Evolutionary conservation across 2,797 vertebrate genomes (phyloP), one percentile per base, ranked within the genome.

Genomic region (Malacoctenus gilli): DNA sequence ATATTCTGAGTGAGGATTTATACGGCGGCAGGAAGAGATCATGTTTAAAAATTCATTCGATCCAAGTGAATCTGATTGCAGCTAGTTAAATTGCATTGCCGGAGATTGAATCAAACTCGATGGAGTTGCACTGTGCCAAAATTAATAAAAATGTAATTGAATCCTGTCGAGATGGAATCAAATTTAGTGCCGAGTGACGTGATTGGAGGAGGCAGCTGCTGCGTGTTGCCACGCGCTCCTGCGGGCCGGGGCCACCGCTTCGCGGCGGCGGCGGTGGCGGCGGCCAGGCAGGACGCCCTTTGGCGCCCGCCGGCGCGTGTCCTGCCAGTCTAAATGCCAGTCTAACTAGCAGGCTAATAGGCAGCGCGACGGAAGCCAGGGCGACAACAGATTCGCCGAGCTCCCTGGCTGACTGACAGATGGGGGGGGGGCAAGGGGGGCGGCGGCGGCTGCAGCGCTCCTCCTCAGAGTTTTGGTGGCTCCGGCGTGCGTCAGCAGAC

Each of bases 121-220:
- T 36, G 61, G 79, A 80, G 85, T 85, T 60, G 59, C 72, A 70
- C 80, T 77, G 77, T 75, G 84, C 79, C 85, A 82, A 84, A 28
- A 86, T 88, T 89, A 82, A 89, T 87, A 87, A 68, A 87, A 87
- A 83, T 57, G 80, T 87, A 87, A 89, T 87, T 69, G 78, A 87
- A 86, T 87, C 83, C 83, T 80, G 85, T 84, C 63, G 51, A 59
- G 70, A 73, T 66, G 72, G 75, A 89, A 87, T 84, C 65, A 68
- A 75, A 86, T 87, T n/a, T 79, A 87, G 72, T 43, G 60, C 58
- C 5, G 67, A 69, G 13, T 74, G 85, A 87, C 50, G 77, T 72
- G 83, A 90, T 83, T 79, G 87, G 86, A 84, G 68, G 72, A 75
- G 85, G 81, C 87, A 79, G 82, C 69, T 72, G 82, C 72, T 74